Percentiles rank a stretch among this genome's conserved stretches.
Evolutionary conservation across 2,113 vertebrate species (phyloP).

Genomic region (Progne subis): DNA sequence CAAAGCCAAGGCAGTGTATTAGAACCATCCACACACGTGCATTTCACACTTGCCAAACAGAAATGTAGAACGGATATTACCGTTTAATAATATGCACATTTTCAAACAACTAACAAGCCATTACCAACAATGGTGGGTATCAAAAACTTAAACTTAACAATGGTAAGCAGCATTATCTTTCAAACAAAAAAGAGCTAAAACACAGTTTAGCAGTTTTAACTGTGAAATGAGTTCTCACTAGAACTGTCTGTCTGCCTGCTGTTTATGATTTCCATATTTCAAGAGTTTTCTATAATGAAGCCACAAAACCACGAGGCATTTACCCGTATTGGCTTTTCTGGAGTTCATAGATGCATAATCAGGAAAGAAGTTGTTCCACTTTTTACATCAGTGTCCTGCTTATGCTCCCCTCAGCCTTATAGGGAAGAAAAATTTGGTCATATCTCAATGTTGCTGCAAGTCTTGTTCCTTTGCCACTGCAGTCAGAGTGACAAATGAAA

Average conservation of each 20-base stretch:
- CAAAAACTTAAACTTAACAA: not conserved
- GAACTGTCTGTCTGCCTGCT: not conserved
- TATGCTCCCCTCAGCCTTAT: constrained; percentile 2
- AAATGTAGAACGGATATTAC: constrained; percentile 14
- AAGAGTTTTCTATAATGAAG: constrained; percentile 45
- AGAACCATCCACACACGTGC: not conserved
- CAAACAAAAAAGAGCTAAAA: constrained; percentile 43
- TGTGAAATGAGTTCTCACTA: not conserved
- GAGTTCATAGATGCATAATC: not conserved
- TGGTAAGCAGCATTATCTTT: not conserved
- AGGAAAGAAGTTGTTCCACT: not conserved
- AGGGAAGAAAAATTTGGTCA: constrained; percentile 47
- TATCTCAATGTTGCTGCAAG: not conserved
- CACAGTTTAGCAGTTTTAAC: not conserved
- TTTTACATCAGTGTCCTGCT: not conserved
- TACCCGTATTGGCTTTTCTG: not conserved
- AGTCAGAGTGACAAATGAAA: not conserved
- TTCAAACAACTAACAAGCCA: constrained; percentile 38
- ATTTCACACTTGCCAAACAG: constrained; percentile 14
- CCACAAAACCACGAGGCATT: constrained; percentile 41
- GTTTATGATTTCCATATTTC: constrained; percentile 36
- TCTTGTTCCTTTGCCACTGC: not conserved
- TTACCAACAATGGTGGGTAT: constrained; percentile 23
- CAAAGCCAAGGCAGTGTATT: not conserved
- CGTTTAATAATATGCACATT: constrained; percentile 9